These are phyloP conservation scores for Urechis unicinctus DNA, from an alignment of 2,888 invertebrate species.

Conservation along the genomic window DNA sequence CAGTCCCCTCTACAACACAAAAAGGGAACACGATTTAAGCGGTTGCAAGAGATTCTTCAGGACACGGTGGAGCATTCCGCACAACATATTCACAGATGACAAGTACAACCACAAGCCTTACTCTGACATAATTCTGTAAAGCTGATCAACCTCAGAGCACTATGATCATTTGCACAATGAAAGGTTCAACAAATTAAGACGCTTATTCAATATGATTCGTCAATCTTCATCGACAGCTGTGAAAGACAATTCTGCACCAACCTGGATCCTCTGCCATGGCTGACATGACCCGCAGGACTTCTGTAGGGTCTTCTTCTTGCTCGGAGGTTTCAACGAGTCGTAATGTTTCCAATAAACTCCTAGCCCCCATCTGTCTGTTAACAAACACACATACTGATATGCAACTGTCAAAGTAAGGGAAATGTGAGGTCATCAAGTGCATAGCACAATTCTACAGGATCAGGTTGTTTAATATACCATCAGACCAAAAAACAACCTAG, in stretches of 20 bases:
- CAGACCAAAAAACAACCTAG: too few species aligned
- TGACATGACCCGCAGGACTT: constrained; percentile 54
- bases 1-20: constrained; percentile 56
- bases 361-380: constrained; percentile 60
- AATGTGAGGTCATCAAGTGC: background rate
- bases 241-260: background rate
- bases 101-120: too few species aligned
- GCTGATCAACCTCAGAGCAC: too few species aligned
- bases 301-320: constrained; percentile 51
- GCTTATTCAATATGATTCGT: background rate
- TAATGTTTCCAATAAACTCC: constrained; percentile 55
- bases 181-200: background rate
- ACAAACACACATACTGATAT: too few species aligned
- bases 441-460: too few species aligned
- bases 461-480: too few species aligned
- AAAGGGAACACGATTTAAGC: background rate
- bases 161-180: too few species aligned
- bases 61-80: too few species aligned
- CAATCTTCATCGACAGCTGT: background rate
- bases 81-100: too few species aligned
- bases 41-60: too few species aligned
- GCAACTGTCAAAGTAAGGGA: too few species aligned
- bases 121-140: too few species aligned
- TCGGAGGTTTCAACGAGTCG: constrained; percentile 32
- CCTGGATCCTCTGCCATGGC: constrained; percentile 54